Evolutionary conservation across 2,797 vertebrate genomes (phyloP), one percentile per base, ranked within the genome.

Genomic region (Spinus olivaceus): DNA sequence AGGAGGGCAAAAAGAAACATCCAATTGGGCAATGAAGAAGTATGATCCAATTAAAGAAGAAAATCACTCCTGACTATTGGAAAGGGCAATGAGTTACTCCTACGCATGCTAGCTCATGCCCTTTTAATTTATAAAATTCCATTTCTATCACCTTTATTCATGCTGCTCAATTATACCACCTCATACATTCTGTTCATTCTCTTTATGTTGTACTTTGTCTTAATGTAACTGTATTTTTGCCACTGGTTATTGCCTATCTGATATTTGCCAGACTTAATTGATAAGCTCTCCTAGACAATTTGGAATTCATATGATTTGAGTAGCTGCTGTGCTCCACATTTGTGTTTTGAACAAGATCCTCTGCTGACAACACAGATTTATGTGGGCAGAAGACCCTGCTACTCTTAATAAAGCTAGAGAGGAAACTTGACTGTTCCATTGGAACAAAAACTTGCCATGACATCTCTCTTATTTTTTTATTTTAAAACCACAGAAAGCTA

Each of bases 111-210:
- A 81, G 60, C 53, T 94, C 72, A 41, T 0, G 2, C 59, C 39
- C 35, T 51, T 95, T 92, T 91, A 77, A 71, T 64, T 90, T 81
- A 81, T 9, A 90, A 82, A 93, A 80, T 83, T 92, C 74, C 70
- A 67, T 93, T 92, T 91, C 44, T 74, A 51, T 35, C 82, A 67
- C 59, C 22, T 90, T 90, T 91, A 83, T 92, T 93, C 50, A 1
- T 46, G 20, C 56, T 90, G 41, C 30, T 92, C 54, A 81, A 20
- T 91, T 93, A 59, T 63, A 80, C 51, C 54, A 64, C 57, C 57
- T 95, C 64, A 71, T 65, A 27, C 33, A 39, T 59, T 84, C 72
- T 72, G 39, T 44, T 92, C 53, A 35, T 71, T 49, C 57, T 69
- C 41, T 94, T 74, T 44, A 72, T 35, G 17, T 73, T 79, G 50